Base-by-base conservation (phyloP, 2,888 invertebrate genomes). In the Pinctada fucata region DNA sequence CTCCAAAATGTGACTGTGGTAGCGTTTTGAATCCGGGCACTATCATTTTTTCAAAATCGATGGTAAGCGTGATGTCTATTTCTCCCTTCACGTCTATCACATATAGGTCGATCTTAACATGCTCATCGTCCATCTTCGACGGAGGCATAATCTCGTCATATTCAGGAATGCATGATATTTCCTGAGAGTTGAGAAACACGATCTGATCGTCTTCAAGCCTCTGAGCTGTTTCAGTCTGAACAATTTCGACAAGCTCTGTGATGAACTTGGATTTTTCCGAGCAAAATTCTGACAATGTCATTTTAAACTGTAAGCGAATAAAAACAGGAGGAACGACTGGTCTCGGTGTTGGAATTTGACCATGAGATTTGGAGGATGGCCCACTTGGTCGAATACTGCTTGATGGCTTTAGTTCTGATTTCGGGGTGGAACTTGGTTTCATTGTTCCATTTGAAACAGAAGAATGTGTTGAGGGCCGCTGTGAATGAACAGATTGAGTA, bases 231-330 rank as follows among this genome's bases (percentile, higher is more conserved):
- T 75, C 76, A 51, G 31, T 58, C 49, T 31, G 74, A 48, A 76
- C 79, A 3, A 84, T 79, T 8, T 81, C 51, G 13, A 77, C 65
- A 3, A 86, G 75, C 16, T 82, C 80, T 8, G 75, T 64, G 49
- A 82, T 79, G 70, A 86, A 86, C 6, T 64, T 63, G 0, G 72
- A 51, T 52, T 79, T 83, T n/a, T 70, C 50, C 1, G 70, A 45
- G 72, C 88, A 88, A 76, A 89, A 90, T 50, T 87, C 85, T 2
- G 16, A 45, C 86, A 88, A 86, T 16, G 84, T 82, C 90, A 90
- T 90, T n/a, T 82, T 77, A 72, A 89, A 79, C 49, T 81, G 79
- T 6, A 90, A 82, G 51, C 82, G 82, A 16, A 89, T 84, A 71
- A 87, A 88, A 16, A 86, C 82, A 13, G 84, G 79, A 0, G 88